Evolutionary conservation across 2,797 vertebrate genomes (phyloP).

Genomic region (Lagothrix lagotricha): DNA sequence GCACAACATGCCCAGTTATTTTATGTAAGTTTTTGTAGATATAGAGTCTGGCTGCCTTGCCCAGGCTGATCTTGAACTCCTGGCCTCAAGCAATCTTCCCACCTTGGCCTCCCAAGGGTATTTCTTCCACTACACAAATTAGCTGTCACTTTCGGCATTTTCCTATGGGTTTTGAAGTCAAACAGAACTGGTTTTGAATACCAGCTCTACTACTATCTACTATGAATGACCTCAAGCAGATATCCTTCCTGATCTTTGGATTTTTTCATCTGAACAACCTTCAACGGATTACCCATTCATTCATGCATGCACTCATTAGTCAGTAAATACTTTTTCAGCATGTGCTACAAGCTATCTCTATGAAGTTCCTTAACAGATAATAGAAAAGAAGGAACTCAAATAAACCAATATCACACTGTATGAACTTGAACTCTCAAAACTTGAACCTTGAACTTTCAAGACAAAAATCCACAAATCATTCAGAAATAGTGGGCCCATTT

Average conservation of each 20-base stretch:
- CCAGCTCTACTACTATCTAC: neutral
- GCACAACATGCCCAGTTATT: neutral
- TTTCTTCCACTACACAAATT: conserved; percentile 33
- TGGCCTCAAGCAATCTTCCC: neutral
- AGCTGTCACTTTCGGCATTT: conserved; percentile 18
- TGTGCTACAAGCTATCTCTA: neutral
- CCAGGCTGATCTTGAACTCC: neutral
- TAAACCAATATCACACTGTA: neutral
- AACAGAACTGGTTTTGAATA: neutral
- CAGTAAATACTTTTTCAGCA: neutral
- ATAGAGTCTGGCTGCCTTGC: neutral
- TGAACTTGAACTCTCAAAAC: neutral
- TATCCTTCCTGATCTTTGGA: neutral
- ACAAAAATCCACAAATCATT: neutral
- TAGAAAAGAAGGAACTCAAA: neutral
- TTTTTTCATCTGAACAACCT: neutral
- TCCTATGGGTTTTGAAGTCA: neutral
- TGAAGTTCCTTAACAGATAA: neutral
- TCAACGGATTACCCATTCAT: neutral
- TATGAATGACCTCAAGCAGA: neutral
- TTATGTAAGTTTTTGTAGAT: neutral
- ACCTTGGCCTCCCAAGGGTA: neutral
- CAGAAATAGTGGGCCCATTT: neutral
- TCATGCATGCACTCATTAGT: neutral
- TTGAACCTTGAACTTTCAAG: neutral